These are phyloP conservation scores for Drosophila ercepeae DNA, from an alignment of 1,140 invertebrate genomes.

Conservation along the genomic window DNA sequence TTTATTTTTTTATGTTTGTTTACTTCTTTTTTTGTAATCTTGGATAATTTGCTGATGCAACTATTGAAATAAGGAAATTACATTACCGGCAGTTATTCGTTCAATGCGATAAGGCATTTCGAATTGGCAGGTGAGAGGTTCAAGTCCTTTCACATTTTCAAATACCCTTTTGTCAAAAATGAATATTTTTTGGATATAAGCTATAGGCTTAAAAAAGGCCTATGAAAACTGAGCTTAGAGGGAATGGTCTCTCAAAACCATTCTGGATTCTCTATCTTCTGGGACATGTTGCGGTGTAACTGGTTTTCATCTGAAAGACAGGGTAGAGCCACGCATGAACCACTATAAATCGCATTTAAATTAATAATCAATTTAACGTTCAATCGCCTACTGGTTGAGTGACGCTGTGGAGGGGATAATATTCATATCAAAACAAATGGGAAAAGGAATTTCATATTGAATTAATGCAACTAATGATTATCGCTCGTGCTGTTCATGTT, in stretches of 20 bases:
- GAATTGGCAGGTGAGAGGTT: background rate
- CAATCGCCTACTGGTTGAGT: constrained; percentile 30
- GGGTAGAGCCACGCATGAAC: constrained; percentile 2
- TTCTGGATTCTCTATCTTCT: too few species aligned
- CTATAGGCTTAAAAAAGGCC: too few species aligned
- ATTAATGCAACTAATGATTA: constrained; percentile 74
- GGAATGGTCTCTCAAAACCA: too few species aligned
- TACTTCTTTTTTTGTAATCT: constrained; percentile 5
- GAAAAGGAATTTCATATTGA: constrained; percentile 52
- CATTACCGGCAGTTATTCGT: constrained; percentile 33
- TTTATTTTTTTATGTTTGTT: background rate
- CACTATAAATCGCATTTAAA: constrained; percentile 61
- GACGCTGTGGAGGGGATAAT: background rate
- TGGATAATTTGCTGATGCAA: constrained; percentile 31
- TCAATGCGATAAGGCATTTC: constrained; percentile 38
- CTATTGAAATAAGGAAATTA: constrained; percentile 32
- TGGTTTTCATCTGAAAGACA: constrained; percentile 3
- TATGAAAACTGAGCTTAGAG: too few species aligned
- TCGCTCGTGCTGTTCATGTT: constrained; percentile 17
- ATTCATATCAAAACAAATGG: constrained; percentile 39
- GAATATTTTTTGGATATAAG: background rate
- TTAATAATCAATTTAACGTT: constrained; percentile 74
- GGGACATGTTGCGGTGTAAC: background rate
- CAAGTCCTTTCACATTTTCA: background rate
- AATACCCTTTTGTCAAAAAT: constrained; percentile 5